Percentiles rank a stretch among this genome's conserved stretches.
Evolutionary conservation across 1,140 invertebrate species (phyloP).

Genomic region (Meteorus sp.): DNA sequence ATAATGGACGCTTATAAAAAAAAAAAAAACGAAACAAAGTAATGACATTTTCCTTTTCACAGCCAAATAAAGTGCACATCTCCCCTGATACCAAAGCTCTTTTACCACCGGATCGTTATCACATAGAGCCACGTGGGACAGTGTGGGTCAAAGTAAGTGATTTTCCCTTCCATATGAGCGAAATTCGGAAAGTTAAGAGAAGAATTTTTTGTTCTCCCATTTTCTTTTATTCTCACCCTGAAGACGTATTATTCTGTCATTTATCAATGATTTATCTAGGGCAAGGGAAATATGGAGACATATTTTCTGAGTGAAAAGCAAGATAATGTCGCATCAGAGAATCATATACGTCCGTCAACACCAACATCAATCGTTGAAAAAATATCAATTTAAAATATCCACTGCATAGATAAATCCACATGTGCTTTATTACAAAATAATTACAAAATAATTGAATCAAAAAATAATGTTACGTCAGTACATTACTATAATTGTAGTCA

Average conservation of each 20-base stretch:
- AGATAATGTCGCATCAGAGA: slow-evolving; percentile 40
- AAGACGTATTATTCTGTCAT: not conserved
- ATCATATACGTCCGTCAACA: not conserved
- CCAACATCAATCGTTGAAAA: too few relatives aligned
- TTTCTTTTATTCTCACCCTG: not conserved
- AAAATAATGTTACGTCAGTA: too few relatives aligned
- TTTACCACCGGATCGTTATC: slow-evolving; percentile 65
- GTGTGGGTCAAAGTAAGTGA: slow-evolving; percentile 74
- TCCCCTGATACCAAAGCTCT: slow-evolving; percentile 67
- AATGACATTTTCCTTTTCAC: slow-evolving; percentile 2
- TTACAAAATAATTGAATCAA: too few relatives aligned
- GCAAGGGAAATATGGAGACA: slow-evolving; percentile 86
- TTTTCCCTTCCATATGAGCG: not conserved
- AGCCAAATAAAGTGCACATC: slow-evolving; percentile 77
- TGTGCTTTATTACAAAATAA: too few relatives aligned
- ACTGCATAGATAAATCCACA: too few relatives aligned
- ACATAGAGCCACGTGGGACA: slow-evolving; percentile 66
- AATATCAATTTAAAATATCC: too few relatives aligned
- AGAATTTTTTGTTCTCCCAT: not conserved
- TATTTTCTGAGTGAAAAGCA: slow-evolving; percentile 74
- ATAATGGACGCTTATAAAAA: not conserved
- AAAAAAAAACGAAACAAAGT: not conserved
- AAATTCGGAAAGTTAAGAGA: not conserved
- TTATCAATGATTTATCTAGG: slow-evolving; percentile 57
- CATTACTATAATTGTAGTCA: too few relatives aligned